Evolutionary conservation across 2,888 invertebrate genomes (phyloP).

Genomic region (Mimas tiliae): DNA sequence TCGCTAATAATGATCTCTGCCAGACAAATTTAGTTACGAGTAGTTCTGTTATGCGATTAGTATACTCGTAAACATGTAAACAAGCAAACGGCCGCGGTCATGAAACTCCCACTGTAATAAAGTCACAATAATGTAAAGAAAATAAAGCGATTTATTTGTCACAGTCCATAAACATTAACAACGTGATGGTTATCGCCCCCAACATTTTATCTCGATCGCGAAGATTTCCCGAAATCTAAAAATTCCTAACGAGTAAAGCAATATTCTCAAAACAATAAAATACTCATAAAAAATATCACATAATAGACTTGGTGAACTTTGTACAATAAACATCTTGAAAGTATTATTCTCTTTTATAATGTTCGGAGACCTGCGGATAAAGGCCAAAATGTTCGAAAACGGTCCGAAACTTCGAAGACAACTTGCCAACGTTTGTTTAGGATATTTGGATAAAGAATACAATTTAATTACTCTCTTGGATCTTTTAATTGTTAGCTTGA

Average conservation of each 20-base stretch:
- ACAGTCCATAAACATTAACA: background rate
- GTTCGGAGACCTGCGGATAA: conserved; percentile 8
- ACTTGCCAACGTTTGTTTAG: conserved; percentile 10
- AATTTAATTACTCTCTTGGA: conserved; percentile 13
- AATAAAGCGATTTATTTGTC: background rate
- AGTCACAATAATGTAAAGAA: background rate
- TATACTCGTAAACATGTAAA: too few species aligned
- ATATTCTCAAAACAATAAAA: background rate
- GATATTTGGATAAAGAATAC: conserved; percentile 3
- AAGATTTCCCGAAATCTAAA: background rate
- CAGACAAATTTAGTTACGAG: too few species aligned
- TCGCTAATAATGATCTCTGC: too few species aligned
- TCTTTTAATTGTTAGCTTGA: background rate
- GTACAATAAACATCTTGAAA: background rate
- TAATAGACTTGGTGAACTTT: background rate
- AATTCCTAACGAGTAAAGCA: conserved; percentile 6
- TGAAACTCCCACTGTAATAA: too few species aligned
- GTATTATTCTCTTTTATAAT: background rate
- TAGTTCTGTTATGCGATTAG: too few species aligned
- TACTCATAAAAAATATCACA: conserved; percentile 7
- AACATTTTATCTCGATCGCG: background rate
- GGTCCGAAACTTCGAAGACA: background rate
- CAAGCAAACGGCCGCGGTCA: too few species aligned
- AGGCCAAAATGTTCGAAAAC: background rate
- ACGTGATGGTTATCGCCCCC: background rate